A percentile compares a stretch with the other conserved stretches of the same genome.
These are phyloP conservation scores for Bubo blakistoni DNA, from an alignment of 2,113 vertebrate species.

Conservation along the genomic window DNA sequence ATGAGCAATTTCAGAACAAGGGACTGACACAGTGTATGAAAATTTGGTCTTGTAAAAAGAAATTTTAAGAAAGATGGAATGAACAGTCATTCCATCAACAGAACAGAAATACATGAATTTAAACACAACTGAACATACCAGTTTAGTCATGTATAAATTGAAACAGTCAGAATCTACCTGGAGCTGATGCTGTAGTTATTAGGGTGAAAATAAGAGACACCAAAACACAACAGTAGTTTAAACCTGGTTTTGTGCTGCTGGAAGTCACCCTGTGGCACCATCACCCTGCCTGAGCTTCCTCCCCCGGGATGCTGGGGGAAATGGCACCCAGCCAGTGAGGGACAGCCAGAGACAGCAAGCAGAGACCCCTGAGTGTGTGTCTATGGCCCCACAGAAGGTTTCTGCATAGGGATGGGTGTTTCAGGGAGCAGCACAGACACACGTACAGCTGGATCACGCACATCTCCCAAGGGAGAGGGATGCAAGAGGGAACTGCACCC, in stretches of 20 bases:
- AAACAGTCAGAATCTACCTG: not conserved
- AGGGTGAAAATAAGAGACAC: not conserved
- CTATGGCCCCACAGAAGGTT: not conserved
- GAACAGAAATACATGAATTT: not conserved
- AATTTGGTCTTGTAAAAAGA: not conserved
- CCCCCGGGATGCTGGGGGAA: rapidly evolving
- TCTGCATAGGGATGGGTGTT: rapidly evolving
- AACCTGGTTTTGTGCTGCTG: not conserved
- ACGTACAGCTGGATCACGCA: rapidly evolving
- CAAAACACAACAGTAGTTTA: not conserved
- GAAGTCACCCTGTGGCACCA: not conserved
- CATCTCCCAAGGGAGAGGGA: not conserved
- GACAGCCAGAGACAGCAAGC: not conserved
- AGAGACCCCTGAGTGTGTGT: rapidly evolving
- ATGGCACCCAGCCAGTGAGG: rapidly evolving
- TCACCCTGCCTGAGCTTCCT: not conserved
- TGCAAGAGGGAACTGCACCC: rapidly evolving
- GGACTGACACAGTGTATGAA: not conserved
- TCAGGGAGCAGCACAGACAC: not conserved
- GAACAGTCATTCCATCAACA: not conserved
- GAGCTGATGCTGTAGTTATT: not conserved
- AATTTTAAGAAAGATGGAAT: not conserved
- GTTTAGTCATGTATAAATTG: not conserved
- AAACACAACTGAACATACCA: not conserved
- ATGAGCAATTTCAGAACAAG: not conserved